Conservation (phyloP, 2,797 vertebrate species). For the Acomys russatus region DNA sequence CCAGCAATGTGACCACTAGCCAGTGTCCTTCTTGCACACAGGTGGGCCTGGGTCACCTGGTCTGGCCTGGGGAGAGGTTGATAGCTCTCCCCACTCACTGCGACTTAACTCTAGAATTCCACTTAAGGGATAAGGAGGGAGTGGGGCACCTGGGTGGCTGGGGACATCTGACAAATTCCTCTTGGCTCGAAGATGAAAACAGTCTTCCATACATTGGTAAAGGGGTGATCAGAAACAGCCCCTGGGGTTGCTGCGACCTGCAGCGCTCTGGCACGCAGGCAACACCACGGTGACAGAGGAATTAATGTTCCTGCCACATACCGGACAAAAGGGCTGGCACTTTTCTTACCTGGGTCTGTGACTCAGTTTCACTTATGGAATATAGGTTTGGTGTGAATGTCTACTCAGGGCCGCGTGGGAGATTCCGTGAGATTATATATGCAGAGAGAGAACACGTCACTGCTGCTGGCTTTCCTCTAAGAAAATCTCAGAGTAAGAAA, state of each 20-base stretch:
- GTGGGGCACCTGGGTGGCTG: too few relatives aligned
- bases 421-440: neutral
- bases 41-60: neutral
- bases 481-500: neutral
- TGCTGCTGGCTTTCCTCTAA: neutral
- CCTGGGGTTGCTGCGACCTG: fast-evolving
- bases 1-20: neutral
- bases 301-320: neutral
- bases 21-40: fast-evolving
- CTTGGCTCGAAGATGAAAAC: neutral
- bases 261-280: fast-evolving
- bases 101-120: neutral
- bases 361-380: neutral
- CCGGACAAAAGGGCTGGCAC: neutral
- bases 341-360: neutral
- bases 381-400: too few relatives aligned
- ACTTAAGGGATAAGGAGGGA: neutral
- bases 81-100: neutral
- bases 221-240: neutral
- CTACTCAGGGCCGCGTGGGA: neutral
- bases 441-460: neutral
- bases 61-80: neutral
- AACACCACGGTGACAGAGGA: neutral
- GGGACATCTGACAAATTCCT: neutral
- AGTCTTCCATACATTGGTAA: neutral